Percentiles rank a stretch among this genome's conserved stretches.
These are phyloP conservation scores for Caenorhabditis angaria DNA, from an alignment of 2,888 invertebrate genomes.

Conservation along the genomic window DNA sequence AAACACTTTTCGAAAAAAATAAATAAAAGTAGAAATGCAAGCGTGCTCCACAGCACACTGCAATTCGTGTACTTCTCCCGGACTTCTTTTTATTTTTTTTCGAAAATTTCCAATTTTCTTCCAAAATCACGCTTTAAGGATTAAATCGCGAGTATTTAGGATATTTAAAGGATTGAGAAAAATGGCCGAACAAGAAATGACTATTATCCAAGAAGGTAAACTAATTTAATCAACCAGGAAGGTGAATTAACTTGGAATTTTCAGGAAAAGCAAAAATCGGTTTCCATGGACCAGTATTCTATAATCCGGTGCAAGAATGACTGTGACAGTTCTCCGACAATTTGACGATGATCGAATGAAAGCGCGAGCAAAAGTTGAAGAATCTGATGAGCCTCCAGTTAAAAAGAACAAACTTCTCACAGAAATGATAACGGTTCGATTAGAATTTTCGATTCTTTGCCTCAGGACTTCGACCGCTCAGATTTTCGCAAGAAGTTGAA, in stretches of 20 bases:
- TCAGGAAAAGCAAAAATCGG: slow-evolving; percentile 63
- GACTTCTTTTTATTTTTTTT: slow-evolving; percentile 11
- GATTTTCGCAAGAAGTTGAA: slow-evolving; percentile 87
- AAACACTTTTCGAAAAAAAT: too few relatives aligned
- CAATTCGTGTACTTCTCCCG: slow-evolving; percentile 25
- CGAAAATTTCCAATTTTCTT: not conserved
- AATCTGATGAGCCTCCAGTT: slow-evolving; percentile 33
- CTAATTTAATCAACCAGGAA: slow-evolving; percentile 14
- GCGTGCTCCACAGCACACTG: slow-evolving; percentile 12
- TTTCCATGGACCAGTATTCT: slow-evolving; percentile 80
- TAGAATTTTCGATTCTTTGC: slow-evolving; percentile 88
- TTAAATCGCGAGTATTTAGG: not conserved
- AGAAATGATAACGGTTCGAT: slow-evolving; percentile 48
- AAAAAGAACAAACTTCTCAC: slow-evolving; percentile 49
- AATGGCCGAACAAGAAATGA: not conserved
- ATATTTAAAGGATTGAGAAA: not conserved
- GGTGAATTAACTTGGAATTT: not conserved
- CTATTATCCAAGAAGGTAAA: not conserved
- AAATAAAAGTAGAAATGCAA: slow-evolving; percentile 16
- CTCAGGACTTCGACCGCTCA: slow-evolving; percentile 90
- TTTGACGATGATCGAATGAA: slow-evolving; percentile 74
- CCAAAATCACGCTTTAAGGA: not conserved
- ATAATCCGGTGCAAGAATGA: slow-evolving; percentile 97
- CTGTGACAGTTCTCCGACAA: slow-evolving; percentile 80
- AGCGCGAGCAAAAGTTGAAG: slow-evolving; percentile 6